Evolutionary conservation across 2,888 invertebrate genomes (phyloP), one percentile per base, ranked within the genome.

Genomic region (Polylopha cassiicola): DNA sequence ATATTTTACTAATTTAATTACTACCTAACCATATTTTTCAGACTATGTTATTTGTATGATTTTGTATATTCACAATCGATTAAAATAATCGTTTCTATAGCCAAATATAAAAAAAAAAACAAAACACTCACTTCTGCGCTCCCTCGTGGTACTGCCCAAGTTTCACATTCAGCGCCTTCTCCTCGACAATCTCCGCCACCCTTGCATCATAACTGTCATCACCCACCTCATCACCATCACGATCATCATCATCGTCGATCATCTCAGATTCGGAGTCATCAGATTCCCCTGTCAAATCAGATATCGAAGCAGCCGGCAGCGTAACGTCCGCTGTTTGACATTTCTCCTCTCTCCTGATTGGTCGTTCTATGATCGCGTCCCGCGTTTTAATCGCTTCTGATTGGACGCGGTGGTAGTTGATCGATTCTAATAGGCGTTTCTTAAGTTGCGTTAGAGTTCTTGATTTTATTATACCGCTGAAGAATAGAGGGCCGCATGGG

Each of bases 391-490:
- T 48, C 0, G 46, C 34, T 14, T 62, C 61, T 0, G 53, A 50
- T 50, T 75, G 66, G 29, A 44, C 63, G 14, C 61, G 58, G 39
- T 86, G 86, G 36, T 77, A 67, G 0, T 56, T 23, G 0, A 65
- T 64, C 0, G 70, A 60, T 15, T 85, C 80, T 47, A 65, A 61
- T 0, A 86, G 59, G 1, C 70, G 61, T 41, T 66, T 68, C 45
- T 74, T 78, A 1, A 85, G 60, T 39, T 76, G 74, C 0, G 53
- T 31, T 2, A 84, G 51, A 1, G 67, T 62, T 2, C 80, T 65
- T 0, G 84, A 73, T 46, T 86, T 86, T 6, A 76, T 61, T 8
- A 85, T 39, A 0, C 86, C 86, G 48, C 76, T 75, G 59, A 80
- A 86, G 66, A 82, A 81, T 11, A 84, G 46, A 0, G 80, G 78